These are phyloP conservation scores for Dolichotis patagonum DNA, from an alignment of 2,113 vertebrate genomes.

Conservation along the genomic window DNA sequence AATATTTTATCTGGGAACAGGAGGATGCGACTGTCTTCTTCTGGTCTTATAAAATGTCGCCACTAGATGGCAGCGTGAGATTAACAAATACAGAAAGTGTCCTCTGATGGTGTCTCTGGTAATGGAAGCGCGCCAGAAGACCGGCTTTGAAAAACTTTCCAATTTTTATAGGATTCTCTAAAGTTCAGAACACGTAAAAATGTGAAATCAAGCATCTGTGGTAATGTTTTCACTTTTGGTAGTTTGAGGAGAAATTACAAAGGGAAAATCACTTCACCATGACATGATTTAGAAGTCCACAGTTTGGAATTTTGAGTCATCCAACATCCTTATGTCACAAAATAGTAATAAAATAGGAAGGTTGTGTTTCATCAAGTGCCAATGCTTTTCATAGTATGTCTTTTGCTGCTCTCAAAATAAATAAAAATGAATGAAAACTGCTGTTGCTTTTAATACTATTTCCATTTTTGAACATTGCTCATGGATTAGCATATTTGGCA, in stretches of 20 bases:
- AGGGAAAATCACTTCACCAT: not conserved
- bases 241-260: not conserved
- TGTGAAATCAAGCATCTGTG: not conserved
- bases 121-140: not conserved
- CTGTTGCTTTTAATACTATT: not conserved
- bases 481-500: not conserved
- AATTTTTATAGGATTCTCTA: not conserved
- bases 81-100: not conserved
- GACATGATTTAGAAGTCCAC: not conserved
- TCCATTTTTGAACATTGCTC: not conserved
- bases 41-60: accelerated
- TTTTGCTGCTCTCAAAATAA: not conserved
- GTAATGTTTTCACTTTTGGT: not conserved
- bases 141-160: not conserved
- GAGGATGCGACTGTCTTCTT: not conserved
- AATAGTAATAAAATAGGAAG: not conserved
- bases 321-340: not conserved
- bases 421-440: not conserved
- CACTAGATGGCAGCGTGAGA: constrained; percentile 52
- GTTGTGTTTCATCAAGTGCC: not conserved
- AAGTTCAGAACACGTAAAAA: not conserved
- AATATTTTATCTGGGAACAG: not conserved
- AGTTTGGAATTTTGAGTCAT: not conserved
- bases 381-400: not conserved
- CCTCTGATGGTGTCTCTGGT: too few relatives aligned